These are phyloP conservation scores for Cephus spinipes DNA, from an alignment of 2,888 invertebrate species.

Conservation along the genomic window DNA sequence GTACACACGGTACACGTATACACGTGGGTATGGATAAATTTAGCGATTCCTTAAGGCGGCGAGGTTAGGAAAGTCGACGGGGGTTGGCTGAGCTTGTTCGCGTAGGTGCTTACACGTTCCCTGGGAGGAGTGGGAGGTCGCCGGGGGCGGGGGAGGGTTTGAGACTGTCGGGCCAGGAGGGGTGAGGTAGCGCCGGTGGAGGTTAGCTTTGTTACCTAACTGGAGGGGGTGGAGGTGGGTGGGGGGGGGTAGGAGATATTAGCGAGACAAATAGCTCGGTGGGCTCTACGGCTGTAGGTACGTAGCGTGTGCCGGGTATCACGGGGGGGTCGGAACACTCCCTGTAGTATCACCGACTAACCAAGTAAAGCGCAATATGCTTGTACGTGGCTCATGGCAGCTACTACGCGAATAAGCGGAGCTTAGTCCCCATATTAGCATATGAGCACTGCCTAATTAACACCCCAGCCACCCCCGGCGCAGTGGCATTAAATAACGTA, in stretches of 20 bases:
- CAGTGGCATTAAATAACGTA: slow-evolving; percentile 52
- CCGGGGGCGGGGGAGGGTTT: slow-evolving; percentile 5
- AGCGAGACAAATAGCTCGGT: slow-evolving; percentile 59
- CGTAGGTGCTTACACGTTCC: slow-evolving; percentile 49
- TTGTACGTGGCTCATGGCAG: slow-evolving; percentile 60
- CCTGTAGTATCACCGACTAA: slow-evolving; percentile 43
- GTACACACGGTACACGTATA: background rate
- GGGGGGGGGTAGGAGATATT: slow-evolving; percentile 46
- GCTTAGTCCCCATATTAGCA: slow-evolving; percentile 65
- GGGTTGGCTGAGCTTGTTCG: slow-evolving; percentile 37
- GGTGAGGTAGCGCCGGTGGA: slow-evolving; percentile 25
- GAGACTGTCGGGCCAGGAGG: too few species aligned
- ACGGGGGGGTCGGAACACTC: slow-evolving; percentile 28
- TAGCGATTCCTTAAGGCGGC: background rate
- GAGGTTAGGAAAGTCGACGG: slow-evolving; percentile 21
- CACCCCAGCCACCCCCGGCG: slow-evolving; percentile 48
- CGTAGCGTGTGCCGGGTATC: slow-evolving; percentile 19
- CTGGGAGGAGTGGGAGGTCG: slow-evolving; percentile 25
- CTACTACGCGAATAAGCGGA: slow-evolving; percentile 61
- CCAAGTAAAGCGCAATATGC: slow-evolving; percentile 49
- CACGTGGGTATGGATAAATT: background rate
- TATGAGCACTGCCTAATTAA: slow-evolving; percentile 65
- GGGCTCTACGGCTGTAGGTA: slow-evolving; percentile 31
- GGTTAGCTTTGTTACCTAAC: slow-evolving; percentile 31
- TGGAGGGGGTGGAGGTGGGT: slow-evolving; percentile 26